Evolutionary conservation across 2,888 invertebrate species (phyloP).

Genomic region (Drosophila meridiana): DNA sequence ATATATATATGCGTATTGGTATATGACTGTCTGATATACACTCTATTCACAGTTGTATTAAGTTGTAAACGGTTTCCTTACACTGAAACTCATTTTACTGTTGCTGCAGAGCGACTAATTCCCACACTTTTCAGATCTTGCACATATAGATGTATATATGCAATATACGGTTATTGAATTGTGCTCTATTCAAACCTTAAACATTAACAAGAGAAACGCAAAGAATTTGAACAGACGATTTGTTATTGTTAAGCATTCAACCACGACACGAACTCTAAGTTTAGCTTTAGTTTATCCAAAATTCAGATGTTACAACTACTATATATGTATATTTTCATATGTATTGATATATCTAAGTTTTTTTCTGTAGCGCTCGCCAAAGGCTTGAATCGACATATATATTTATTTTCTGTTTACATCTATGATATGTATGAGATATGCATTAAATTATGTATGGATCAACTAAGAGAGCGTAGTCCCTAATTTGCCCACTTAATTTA

Average conservation of each 20-base stretch:
- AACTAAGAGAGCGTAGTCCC: conserved; percentile 48
- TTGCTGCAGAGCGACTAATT: background rate
- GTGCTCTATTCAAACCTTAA: conserved; percentile 1
- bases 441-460: conserved; percentile 46
- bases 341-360: conserved; percentile 43
- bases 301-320: conserved; percentile 28
- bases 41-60: conserved; percentile 28
- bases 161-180: background rate
- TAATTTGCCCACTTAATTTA: conserved; percentile 49
- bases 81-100: conserved; percentile 23
- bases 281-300: conserved; percentile 45
- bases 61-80: conserved; percentile 47
- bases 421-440: conserved; percentile 32
- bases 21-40: conserved; percentile 40
- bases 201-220: background rate
- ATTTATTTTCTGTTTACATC: conserved; percentile 17
- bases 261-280: conserved; percentile 65
- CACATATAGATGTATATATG: conserved; percentile 13
- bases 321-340: conserved; percentile 26
- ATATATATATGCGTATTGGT: conserved; percentile 26
- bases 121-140: conserved; percentile 3
- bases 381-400: conserved; percentile 34
- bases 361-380: conserved; percentile 55
- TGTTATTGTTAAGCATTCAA: conserved; percentile 29
- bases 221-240: conserved; percentile 5